These are phyloP conservation scores for Tiphia femorata DNA, from an alignment of 2,888 invertebrate species.

Conservation along the genomic window DNA sequence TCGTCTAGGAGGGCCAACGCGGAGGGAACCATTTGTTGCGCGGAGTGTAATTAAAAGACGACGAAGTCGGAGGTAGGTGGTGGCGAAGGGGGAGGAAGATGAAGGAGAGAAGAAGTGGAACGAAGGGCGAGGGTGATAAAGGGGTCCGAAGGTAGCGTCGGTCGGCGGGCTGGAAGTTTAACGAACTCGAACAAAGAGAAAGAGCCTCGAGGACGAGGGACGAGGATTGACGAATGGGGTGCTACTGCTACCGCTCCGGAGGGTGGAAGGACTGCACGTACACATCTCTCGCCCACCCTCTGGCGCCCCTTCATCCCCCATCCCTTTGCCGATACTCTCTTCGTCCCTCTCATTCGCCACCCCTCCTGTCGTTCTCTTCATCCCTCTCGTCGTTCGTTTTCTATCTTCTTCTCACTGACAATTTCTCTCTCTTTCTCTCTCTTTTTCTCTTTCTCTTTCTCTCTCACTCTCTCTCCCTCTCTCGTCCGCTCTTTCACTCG, in stretches of 20 bases:
- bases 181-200: constrained; percentile 55
- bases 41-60: constrained; percentile 3
- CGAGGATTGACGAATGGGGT: constrained; percentile 52
- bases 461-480: constrained; percentile 2
- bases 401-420: not conserved
- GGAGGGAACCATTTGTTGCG: not conserved
- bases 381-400: not conserved
- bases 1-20: not conserved
- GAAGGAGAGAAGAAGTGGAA: constrained; percentile 19
- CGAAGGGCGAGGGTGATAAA: constrained; percentile 20
- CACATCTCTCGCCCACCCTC: no score
- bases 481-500: constrained; percentile 4
- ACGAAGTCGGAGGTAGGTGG: constrained; percentile 10
- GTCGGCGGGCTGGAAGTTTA: constrained; percentile 51
- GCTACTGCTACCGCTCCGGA: constrained; percentile 34
- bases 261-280: constrained; percentile 34
- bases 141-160: constrained; percentile 28
- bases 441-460: not conserved
- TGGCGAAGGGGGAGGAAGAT: constrained; percentile 5
- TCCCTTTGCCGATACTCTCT: no score
- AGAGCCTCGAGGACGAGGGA: constrained; percentile 38
- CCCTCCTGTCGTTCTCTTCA: not conserved
- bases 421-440: constrained; percentile 2
- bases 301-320: no score
- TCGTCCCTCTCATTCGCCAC: no score